Evolutionary conservation across 2,888 invertebrate genomes (phyloP).

Genomic region (Amphipoea lucens): DNA sequence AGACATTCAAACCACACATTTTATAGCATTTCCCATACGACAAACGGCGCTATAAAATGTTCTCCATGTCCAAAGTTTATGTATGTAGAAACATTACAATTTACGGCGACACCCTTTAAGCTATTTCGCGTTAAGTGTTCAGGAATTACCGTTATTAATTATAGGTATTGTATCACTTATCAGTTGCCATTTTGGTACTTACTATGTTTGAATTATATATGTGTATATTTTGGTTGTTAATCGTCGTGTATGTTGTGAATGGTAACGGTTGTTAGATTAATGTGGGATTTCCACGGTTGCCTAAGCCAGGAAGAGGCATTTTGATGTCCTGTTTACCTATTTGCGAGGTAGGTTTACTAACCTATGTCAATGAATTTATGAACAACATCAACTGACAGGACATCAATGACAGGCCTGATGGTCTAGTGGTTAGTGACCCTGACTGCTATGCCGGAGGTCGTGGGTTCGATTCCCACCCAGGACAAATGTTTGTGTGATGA

Average conservation of each 20-base stretch:
- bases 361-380: no score
- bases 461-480: no score
- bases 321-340: neutral
- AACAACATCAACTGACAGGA: no score
- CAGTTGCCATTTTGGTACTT: slow-evolving; percentile 7
- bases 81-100: slow-evolving; percentile 43
- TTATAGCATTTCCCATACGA: slow-evolving; percentile 25
- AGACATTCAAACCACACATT: slow-evolving; percentile 29
- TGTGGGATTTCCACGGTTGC: slow-evolving; percentile 3
- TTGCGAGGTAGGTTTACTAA: no score
- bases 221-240: neutral
- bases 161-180: slow-evolving; percentile 38
- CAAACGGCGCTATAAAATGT: slow-evolving; percentile 32
- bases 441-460: no score
- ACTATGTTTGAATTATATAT: slow-evolving; percentile 13
- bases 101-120: slow-evolving; percentile 50
- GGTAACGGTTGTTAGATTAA: neutral
- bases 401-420: no score
- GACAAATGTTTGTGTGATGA: no score
- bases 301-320: neutral
- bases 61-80: slow-evolving; percentile 49
- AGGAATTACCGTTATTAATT: slow-evolving; percentile 53
- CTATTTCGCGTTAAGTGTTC: slow-evolving; percentile 59
- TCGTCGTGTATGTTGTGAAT: neutral
- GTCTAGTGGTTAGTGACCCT: no score